Evolutionary conservation across 2,888 invertebrate species (phyloP), one percentile per base, ranked within the genome.

Genomic region (Cabera pusaria): DNA sequence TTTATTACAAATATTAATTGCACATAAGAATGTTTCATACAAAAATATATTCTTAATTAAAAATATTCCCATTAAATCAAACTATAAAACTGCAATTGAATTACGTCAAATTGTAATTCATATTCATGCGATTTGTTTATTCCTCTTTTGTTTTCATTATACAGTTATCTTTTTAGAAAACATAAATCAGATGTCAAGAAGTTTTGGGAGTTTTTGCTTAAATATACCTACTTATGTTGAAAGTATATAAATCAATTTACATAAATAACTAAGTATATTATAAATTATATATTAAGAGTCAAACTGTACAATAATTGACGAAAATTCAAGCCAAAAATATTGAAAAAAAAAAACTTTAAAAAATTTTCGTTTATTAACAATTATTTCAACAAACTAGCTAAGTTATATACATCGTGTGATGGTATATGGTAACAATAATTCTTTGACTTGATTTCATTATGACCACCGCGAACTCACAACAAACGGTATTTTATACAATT

Each of bases 11-110:
- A 88, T 80, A 81, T 79, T 73, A 83, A 83, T 84, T 85, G 82
- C 86, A 88, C 84, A 77, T 85, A 84, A 84, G 80, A 81, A 84
- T 72, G 70, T 80, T 79, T 72, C 81, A 84, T 88, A 88, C 80
- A 88, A 88, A 88, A 88, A 88, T 88, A 88, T 82, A 80, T 78
- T 79, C 79, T 80, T 80, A 87, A 82, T 80, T 83, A 80, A 84
- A 87, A 85, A 78, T 36, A 74, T 73, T 75, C 71, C 72, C 73
- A 78, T 64, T 79, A 86, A 85, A 85, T 82, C 70, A 81, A 80
- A 81, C 62, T 82, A 78, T 56, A 85, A 84, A 81, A 77, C 64
- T 63, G 68, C 56, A 65, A 71, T 64, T 72, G 69, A 62, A 65
- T 60, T 57, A 47, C 45, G 53, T 24, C 28, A 43, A 40, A 48